A percentile compares a stretch with the other conserved stretches of the same genome.
Conservation (phyloP, 92 coral and sea anemone genomes). For the Phymanthus crucifer region DNA sequence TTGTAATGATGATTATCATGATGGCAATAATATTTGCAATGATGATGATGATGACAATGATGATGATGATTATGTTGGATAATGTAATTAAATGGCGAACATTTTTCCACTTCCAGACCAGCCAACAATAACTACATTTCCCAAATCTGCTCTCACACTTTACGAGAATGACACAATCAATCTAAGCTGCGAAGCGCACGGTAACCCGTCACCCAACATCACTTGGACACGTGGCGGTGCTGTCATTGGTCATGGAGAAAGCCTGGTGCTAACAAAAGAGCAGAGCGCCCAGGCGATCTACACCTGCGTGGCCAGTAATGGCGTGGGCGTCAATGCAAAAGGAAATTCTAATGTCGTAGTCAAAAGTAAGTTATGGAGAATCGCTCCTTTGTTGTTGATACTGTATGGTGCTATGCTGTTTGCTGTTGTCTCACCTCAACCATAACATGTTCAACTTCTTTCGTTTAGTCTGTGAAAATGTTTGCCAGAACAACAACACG, state of each 20-base stretch:
- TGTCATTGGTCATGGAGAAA: not conserved
- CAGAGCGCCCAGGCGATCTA: not conserved
- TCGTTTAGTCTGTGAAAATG: slow-evolving; percentile 1
- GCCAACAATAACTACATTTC: not conserved
- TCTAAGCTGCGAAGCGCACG: slow-evolving; percentile 33
- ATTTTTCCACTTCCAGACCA: slow-evolving; percentile 9
- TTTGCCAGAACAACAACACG: not conserved
- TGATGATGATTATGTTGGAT: not conserved
- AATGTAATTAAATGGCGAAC: not conserved
- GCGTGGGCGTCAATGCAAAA: not conserved
- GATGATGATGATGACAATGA: not conserved
- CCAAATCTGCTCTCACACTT: slow-evolving; percentile 1
- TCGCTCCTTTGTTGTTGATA: too few relatives aligned
- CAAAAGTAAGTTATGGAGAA: not conserved
- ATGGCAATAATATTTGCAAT: too few relatives aligned
- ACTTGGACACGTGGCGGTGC: slow-evolving; percentile 27
- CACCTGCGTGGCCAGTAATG: not conserved
- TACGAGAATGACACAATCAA: slow-evolving; percentile 1
- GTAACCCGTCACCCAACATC: slow-evolving; percentile 27
- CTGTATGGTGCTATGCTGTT: too few relatives aligned
- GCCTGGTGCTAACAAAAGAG: not conserved
- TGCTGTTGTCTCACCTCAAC: too few relatives aligned
- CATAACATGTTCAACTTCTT: not conserved
- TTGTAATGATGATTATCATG: not conserved
- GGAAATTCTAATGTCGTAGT: not conserved